phyloP scores from a whole-genome alignment of 2,113 vertebrate genomes.

The Scomber scombrus region DNA sequence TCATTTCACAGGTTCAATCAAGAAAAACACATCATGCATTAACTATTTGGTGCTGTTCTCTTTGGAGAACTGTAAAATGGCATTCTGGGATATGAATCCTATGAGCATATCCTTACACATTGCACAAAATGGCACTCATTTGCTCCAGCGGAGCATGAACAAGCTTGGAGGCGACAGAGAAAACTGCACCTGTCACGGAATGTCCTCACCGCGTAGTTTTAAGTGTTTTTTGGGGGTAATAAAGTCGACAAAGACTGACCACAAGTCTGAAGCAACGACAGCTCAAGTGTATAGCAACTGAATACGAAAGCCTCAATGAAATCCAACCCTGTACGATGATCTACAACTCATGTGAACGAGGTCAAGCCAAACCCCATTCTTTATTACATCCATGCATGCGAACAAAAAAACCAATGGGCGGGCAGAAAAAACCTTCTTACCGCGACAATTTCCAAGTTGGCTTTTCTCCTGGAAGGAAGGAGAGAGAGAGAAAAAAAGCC shows the following conservation, averaged over 20 bases:
- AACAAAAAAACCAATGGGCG: background rate
- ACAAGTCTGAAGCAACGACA: constrained; percentile 2
- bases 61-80: constrained; percentile 18
- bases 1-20: constrained; percentile 29
- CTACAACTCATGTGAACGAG: constrained; percentile 30
- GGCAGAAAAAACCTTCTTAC: constrained; percentile 37
- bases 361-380: constrained; percentile 2
- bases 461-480: constrained; percentile 12
- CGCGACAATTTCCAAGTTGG: constrained; percentile 27
- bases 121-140: constrained; percentile 72
- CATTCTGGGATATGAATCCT: constrained; percentile 31
- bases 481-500: background rate
- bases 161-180: constrained; percentile 43
- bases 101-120: constrained; percentile 40
- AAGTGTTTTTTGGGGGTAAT: constrained; percentile 4
- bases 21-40: background rate
- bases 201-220: constrained; percentile 15
- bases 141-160: constrained; percentile 49
- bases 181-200: constrained; percentile 73
- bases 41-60: background rate
- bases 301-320: background rate
- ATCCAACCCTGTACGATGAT: background rate
- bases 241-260: constrained; percentile 10
- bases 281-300: background rate
- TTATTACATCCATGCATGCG: constrained; percentile 8